Percentiles rank a stretch among this genome's conserved stretches.
Evolutionary conservation across 1,140 invertebrate genomes (phyloP).

Genomic region (Drosophila nannoptera): DNA sequence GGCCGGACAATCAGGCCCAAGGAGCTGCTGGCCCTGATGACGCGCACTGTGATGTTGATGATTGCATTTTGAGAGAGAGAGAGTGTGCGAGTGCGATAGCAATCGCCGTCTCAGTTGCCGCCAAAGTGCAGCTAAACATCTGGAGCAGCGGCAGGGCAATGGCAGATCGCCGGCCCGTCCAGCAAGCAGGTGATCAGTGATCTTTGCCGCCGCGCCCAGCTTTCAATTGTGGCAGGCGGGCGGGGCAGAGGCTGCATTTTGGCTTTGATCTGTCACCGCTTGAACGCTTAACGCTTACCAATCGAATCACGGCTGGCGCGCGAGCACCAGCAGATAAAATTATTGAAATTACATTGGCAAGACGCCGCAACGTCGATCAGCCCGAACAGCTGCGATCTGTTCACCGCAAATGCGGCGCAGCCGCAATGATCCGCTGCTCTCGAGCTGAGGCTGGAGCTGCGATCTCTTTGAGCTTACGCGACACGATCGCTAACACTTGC

Average conservation of each 20-base stretch:
- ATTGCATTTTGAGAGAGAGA: constrained; percentile 48
- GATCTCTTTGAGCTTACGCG: constrained; percentile 39
- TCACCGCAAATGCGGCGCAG: not conserved
- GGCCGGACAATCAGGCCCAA: constrained; percentile 28
- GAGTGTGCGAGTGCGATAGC: constrained; percentile 52
- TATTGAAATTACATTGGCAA: constrained; percentile 79
- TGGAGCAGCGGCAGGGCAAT: constrained; percentile 54
- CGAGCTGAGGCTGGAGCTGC: not conserved
- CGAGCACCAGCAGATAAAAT: constrained; percentile 72
- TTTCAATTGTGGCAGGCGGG: constrained; percentile 33
- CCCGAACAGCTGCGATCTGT: constrained; percentile 22
- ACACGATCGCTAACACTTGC: constrained; percentile 76
- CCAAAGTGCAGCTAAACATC: constrained; percentile 74
- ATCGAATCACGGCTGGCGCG: constrained; percentile 73
- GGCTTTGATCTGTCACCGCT: constrained; percentile 77
- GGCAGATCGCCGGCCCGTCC: constrained; percentile 38
- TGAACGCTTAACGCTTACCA: constrained; percentile 44
- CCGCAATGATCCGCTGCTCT: not conserved
- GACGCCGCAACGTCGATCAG: constrained; percentile 64
- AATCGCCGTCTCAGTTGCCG: constrained; percentile 51
- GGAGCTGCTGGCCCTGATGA: constrained; percentile 40
- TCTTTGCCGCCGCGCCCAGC: constrained; percentile 64
- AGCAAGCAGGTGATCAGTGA: constrained; percentile 64
- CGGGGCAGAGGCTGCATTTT: not conserved
- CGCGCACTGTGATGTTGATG: constrained; percentile 68